A percentile compares a stretch with the other conserved stretches of the same genome.
These are phyloP conservation scores for Macroramphosus scolopax DNA, from an alignment of 2,797 vertebrate genomes.

Conservation along the genomic window DNA sequence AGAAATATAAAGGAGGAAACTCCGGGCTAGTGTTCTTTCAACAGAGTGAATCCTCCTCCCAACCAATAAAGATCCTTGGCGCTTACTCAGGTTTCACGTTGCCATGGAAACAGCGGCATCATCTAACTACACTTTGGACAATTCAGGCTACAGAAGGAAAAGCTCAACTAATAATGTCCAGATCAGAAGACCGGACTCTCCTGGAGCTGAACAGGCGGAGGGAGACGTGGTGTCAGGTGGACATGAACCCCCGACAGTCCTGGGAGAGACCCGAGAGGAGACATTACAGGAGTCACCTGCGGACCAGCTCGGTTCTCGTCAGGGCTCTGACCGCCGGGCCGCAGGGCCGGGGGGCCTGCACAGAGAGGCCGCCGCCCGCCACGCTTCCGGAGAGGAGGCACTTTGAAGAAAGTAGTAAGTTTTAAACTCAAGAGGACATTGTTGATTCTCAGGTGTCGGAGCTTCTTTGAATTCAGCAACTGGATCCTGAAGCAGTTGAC, in stretches of 20 bases:
- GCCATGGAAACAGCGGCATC: constrained; percentile 16
- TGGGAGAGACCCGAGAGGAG: constrained; percentile 71
- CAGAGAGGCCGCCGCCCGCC: background rate
- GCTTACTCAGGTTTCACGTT: constrained; percentile 20
- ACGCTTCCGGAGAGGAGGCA: constrained; percentile 66
- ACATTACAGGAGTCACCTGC: constrained; percentile 71
- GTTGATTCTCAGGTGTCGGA: too few relatives aligned
- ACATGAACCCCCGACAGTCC: constrained; percentile 48
- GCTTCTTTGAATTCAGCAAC: background rate
- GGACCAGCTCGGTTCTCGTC: constrained; percentile 38
- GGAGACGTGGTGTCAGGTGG: constrained; percentile 81
- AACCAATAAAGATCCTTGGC: constrained; percentile 21
- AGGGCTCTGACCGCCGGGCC: constrained; percentile 14
- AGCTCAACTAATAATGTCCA: constrained; percentile 21
- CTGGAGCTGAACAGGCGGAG: constrained; percentile 69
- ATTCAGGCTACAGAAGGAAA: background rate
- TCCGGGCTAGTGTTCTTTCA: too few relatives aligned
- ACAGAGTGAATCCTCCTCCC: constrained; percentile 1
- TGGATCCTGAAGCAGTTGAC: too few relatives aligned
- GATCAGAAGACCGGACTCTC: constrained; percentile 41
- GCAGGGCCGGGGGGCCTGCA: constrained; percentile 45
- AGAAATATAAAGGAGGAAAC: too few relatives aligned
- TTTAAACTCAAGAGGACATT: too few relatives aligned
- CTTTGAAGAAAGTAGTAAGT: constrained; percentile 72
- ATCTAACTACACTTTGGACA: background rate